Percentiles rank a stretch among this genome's conserved stretches.
Evolutionary conservation across 2,797 vertebrate genomes (phyloP).

Genomic region (Pipistrellus kuhlii): DNA sequence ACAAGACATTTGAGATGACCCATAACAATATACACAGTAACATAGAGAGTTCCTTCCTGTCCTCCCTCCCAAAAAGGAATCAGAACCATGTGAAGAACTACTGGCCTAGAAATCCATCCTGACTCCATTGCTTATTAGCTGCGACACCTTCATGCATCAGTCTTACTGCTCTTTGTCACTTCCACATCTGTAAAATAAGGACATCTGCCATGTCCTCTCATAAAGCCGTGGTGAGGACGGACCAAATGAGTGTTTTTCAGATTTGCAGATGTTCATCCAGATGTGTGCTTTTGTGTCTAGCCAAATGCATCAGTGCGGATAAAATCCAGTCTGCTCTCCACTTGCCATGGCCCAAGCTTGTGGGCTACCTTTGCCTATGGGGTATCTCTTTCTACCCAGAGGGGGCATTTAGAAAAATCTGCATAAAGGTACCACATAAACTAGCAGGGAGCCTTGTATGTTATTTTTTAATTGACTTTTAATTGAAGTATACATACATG

Average conservation of each 20-base stretch:
- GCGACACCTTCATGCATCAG: background rate
- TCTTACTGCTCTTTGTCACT: background rate
- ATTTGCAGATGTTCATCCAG: slow-evolving; percentile 56
- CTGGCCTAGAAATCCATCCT: background rate
- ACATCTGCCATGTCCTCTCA: background rate
- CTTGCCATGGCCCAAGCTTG: background rate
- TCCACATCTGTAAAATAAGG: slow-evolving; percentile 46
- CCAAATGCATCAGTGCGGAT: background rate
- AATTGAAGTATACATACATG: background rate
- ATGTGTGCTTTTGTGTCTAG: slow-evolving; percentile 46
- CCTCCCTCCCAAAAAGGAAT: background rate
- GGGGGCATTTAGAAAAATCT: background rate
- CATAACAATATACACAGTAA: background rate
- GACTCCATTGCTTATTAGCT: background rate
- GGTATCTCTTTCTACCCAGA: background rate
- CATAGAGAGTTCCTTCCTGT: background rate
- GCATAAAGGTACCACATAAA: background rate
- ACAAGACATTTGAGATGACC: slow-evolving; percentile 20
- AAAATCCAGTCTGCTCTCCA: background rate
- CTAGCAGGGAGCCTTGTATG: too few species aligned
- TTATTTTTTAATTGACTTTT: background rate
- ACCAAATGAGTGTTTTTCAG: slow-evolving; percentile 24
- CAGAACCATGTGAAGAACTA: background rate
- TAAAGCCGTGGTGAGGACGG: background rate
- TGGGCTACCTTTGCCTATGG: background rate